phyloP scores from a whole-genome alignment of 1,140 invertebrate species.

The Idris sp. region DNA sequence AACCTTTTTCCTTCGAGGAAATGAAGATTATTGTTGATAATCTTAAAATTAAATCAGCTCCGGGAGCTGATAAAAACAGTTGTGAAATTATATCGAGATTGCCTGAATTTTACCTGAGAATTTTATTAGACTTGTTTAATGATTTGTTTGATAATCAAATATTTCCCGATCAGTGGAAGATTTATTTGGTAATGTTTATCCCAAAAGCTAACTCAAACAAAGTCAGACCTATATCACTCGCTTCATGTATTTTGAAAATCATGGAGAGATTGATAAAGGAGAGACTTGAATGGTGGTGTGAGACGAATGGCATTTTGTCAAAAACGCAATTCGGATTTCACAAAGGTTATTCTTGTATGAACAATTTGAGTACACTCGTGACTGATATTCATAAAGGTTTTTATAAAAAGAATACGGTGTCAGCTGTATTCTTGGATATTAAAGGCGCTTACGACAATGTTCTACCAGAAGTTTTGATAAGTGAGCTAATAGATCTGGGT shows the following conservation, averaged over 20 bases:
- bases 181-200: conserved; percentile 56
- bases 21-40: conserved; percentile 5
- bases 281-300: conserved; percentile 31
- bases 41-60: conserved; percentile 23
- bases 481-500: not conserved
- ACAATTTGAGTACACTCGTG: conserved; percentile 29
- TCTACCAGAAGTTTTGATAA: conserved; percentile 23
- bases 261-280: conserved; percentile 35
- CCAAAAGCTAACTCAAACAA: conserved; percentile 44
- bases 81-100: conserved; percentile 22
- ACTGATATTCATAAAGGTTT: conserved; percentile 31
- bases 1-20: conserved; percentile 12
- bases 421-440: conserved; percentile 30
- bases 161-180: conserved; percentile 35
- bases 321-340: conserved; percentile 27
- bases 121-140: conserved; percentile 26
- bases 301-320: conserved; percentile 8
- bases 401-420: conserved; percentile 13
- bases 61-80: conserved; percentile 45
- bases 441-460: conserved; percentile 39
- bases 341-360: conserved; percentile 23
- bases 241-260: conserved; percentile 32
- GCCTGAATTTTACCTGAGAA: conserved; percentile 30
- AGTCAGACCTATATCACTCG: conserved; percentile 48
- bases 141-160: not conserved